phyloP scores from a whole-genome alignment of 30 jellyfish, hydroid and myxozoan genomes.

The Clytia hemisphaerica region DNA sequence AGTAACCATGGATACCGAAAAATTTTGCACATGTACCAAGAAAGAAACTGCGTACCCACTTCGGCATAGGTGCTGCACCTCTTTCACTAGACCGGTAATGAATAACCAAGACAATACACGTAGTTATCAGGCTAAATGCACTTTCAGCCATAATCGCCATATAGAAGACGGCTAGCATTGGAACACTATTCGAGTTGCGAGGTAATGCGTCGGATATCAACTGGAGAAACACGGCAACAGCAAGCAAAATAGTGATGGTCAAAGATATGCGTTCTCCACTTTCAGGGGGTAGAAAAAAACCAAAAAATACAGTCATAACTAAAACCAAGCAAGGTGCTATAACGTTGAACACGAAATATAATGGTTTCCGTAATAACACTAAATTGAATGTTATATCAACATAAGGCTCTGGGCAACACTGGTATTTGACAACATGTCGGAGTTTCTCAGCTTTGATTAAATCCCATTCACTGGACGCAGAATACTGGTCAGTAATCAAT shows the following conservation, averaged over 20 bases:
- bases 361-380: slow-evolving; percentile 67
- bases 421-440: slow-evolving; percentile 40
- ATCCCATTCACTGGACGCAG: slow-evolving; percentile 82
- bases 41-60: slow-evolving; percentile 60
- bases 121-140: slow-evolving; percentile 69
- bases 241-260: slow-evolving; percentile 72
- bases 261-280: slow-evolving; percentile 86
- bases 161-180: slow-evolving; percentile 68
- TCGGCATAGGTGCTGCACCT: slow-evolving; percentile 62
- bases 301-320: slow-evolving; percentile 53
- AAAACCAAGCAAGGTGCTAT: slow-evolving; percentile 83
- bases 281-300: slow-evolving; percentile 93
- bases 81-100: slow-evolving; percentile 60
- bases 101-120: slow-evolving; percentile 71
- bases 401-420: slow-evolving; percentile 72
- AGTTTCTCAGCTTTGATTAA: slow-evolving; percentile 16
- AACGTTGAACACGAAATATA: slow-evolving; percentile 63
- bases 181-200: slow-evolving; percentile 74
- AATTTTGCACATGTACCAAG: slow-evolving; percentile 32
- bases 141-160: slow-evolving; percentile 87
- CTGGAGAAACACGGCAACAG: slow-evolving; percentile 90
- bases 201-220: slow-evolving; percentile 78
- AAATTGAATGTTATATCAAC: slow-evolving; percentile 58
- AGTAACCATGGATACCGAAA: slow-evolving; percentile 18
- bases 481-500: slow-evolving; percentile 53